phyloP scores from a whole-genome alignment of 2,888 invertebrate species.

The Drosophila macrospina region DNA sequence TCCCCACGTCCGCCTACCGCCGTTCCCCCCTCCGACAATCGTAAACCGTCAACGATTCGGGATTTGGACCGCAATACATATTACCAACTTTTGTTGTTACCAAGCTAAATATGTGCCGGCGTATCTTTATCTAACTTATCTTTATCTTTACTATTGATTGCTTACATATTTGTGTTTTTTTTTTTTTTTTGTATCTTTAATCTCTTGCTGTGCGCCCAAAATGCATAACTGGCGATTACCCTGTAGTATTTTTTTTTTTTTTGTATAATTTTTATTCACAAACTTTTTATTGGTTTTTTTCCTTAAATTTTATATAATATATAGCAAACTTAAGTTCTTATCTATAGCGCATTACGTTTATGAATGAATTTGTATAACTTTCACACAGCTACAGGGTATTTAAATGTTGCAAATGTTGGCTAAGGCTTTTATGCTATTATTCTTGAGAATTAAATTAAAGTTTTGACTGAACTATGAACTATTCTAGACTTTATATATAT shows the following conservation, averaged over 20 bases:
- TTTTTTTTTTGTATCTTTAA: neutral
- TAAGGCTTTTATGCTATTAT: no score
- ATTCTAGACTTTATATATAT: no score
- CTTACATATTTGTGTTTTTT: neutral
- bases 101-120: conserved; percentile 12
- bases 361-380: no score
- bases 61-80: neutral
- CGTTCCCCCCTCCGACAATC: neutral
- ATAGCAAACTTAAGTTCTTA: no score
- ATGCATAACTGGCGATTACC: neutral
- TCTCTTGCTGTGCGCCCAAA: neutral
- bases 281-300: no score
- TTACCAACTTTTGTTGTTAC: conserved; percentile 13
- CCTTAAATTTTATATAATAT: no score
- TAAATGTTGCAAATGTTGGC: no score
- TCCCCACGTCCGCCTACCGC: neutral
- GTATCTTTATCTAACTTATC: conserved; percentile 16
- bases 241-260: no score
- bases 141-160: conserved; percentile 3
- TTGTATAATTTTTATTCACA: no score
- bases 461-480: neutral
- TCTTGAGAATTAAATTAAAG: no score
- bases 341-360: no score
- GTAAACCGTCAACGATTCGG: neutral
- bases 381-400: no score